Percentiles rank a stretch among this genome's conserved stretches.
Evolutionary conservation across 2,113 vertebrate species (phyloP).

Genomic region (Chrysochloris asiatica): DNA sequence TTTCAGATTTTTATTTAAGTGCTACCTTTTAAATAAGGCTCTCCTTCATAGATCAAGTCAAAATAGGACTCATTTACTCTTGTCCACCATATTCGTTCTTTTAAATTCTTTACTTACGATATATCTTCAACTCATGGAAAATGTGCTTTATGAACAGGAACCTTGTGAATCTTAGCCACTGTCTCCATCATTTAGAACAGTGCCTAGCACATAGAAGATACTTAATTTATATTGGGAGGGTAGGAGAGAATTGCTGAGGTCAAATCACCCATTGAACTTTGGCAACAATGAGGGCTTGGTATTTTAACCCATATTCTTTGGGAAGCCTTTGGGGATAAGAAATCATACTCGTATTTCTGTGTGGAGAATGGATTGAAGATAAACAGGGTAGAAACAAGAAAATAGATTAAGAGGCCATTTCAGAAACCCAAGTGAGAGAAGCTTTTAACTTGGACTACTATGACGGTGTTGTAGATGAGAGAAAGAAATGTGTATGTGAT

Average conservation of each 20-base stretch:
- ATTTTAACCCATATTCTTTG: neutral
- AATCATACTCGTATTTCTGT: neutral
- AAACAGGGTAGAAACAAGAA: neutral
- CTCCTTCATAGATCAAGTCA: neutral
- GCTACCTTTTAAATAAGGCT: neutral
- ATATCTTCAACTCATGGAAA: neutral
- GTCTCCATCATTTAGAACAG: neutral
- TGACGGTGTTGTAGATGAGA: too few relatives aligned
- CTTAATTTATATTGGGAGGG: neutral
- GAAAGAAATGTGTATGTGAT: neutral
- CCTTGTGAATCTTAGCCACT: neutral
- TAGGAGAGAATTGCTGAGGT: neutral
- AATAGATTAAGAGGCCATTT: neutral
- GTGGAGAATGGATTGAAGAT: neutral
- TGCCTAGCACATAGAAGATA: neutral
- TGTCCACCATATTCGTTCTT: neutral
- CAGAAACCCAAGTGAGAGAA: neutral
- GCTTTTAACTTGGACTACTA: neutral
- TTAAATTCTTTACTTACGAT: neutral
- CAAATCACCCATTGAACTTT: neutral
- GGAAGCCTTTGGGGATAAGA: neutral
- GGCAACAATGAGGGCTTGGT: neutral
- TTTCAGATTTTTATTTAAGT: slow-evolving; percentile 13
- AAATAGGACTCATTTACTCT: neutral
- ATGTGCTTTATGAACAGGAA: neutral